These are phyloP conservation scores for Parazoanthus darwini DNA, from an alignment of 92 coral and sea anemone species.

Conservation along the genomic window DNA sequence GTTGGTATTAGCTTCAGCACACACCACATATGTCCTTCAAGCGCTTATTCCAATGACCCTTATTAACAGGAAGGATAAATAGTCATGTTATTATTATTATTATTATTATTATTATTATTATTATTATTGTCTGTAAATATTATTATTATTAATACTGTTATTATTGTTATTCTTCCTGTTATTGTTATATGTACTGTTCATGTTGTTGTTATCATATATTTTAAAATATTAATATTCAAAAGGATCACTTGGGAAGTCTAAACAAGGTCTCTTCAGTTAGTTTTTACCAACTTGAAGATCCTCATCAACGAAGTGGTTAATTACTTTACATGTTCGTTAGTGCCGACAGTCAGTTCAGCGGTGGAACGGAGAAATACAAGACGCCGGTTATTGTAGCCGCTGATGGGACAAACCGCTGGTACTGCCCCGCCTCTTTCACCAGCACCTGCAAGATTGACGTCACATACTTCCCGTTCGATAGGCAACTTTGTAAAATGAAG, in stretches of 20 bases:
- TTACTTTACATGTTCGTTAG: constrained; percentile 37
- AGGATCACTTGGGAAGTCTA: no score
- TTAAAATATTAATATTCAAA: no score
- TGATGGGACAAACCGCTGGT: constrained; percentile 81
- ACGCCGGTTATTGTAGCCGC: constrained; percentile 80
- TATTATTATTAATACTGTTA: no score
- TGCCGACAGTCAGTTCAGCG: constrained; percentile 90
- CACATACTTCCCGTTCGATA: constrained; percentile 93
- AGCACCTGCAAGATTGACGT: constrained; percentile 94
- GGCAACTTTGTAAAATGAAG: constrained; percentile 80
- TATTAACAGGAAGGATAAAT: no score
- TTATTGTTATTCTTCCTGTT: no score
- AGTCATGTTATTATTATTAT: no score
- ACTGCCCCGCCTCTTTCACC: constrained; percentile 90
- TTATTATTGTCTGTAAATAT: no score
- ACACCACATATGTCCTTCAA: not conserved
- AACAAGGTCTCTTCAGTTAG: no score
- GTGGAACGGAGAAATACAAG: constrained; percentile 96
- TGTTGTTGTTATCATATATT: no score
- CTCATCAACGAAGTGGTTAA: not conserved
- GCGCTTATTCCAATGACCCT: not conserved
- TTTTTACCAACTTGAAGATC: no score
- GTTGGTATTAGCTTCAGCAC: constrained; percentile 39
- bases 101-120: no score
- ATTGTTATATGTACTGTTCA: no score